Conservation (phyloP, 2,888 invertebrate genomes). For the Athalia rosae region DNA sequence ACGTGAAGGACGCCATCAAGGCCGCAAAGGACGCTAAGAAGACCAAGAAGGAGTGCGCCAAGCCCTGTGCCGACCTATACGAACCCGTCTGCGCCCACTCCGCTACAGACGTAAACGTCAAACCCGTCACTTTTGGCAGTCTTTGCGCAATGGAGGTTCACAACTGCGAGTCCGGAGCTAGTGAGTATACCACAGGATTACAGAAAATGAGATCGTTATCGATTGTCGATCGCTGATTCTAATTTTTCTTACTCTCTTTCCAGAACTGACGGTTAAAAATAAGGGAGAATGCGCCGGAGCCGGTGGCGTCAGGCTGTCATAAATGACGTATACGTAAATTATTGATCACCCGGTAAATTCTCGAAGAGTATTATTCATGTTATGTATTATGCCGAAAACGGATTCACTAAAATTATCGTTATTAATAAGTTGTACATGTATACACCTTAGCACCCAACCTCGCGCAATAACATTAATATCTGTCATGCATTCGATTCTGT, state of each 20-base stretch:
- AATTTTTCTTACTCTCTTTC: slow-evolving; percentile 42
- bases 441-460: background rate
- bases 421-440: slow-evolving; percentile 20
- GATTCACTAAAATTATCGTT: slow-evolving; percentile 21
- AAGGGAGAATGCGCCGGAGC: slow-evolving; percentile 81
- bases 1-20: slow-evolving; percentile 66
- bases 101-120: slow-evolving; percentile 74
- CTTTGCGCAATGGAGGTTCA: slow-evolving; percentile 80
- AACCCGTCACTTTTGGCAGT: slow-evolving; percentile 78
- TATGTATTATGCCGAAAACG: slow-evolving; percentile 13
- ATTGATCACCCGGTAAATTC: slow-evolving; percentile 9
- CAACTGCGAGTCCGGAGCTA: slow-evolving; percentile 80
- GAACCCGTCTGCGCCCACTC: slow-evolving; percentile 81
- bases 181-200: slow-evolving; percentile 73
- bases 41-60: slow-evolving; percentile 77
- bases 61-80: slow-evolving; percentile 70
- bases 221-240: background rate
- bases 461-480: slow-evolving; percentile 5
- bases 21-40: slow-evolving; percentile 80
- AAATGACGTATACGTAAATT: slow-evolving; percentile 59
- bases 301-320: slow-evolving; percentile 78
- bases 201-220: background rate
- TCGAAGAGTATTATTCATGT: slow-evolving; percentile 44
- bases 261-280: slow-evolving; percentile 78
- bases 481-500: slow-evolving; percentile 5